These are phyloP conservation scores for Agrochola lota DNA, from an alignment of 2,888 invertebrate species.

Conservation along the genomic window DNA sequence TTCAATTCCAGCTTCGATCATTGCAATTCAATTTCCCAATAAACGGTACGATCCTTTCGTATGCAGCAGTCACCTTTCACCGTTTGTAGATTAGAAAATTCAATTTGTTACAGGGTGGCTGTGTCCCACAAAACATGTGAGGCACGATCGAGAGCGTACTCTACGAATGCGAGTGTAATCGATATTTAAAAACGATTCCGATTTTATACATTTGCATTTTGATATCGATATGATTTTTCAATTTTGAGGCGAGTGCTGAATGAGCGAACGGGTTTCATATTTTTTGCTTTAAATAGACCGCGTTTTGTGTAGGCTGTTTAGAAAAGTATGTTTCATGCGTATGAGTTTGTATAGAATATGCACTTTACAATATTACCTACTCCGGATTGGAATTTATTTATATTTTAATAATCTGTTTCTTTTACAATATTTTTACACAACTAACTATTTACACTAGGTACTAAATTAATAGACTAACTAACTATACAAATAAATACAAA, in stretches of 20 bases:
- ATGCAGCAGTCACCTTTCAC: slow-evolving; percentile 60
- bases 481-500: background rate
- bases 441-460: no score
- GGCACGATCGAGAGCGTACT: slow-evolving; percentile 23
- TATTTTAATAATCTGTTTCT: background rate
- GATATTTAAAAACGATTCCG: slow-evolving; percentile 47
- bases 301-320: background rate
- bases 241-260: slow-evolving; percentile 17
- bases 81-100: slow-evolving; percentile 63
- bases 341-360: background rate
- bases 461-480: no score
- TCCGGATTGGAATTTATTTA: background rate
- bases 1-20: slow-evolving; percentile 36
- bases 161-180: slow-evolving; percentile 37
- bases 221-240: slow-evolving; percentile 38
- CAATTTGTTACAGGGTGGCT: slow-evolving; percentile 50
- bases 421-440: background rate
- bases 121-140: slow-evolving; percentile 47
- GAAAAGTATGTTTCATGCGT: no score
- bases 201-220: slow-evolving; percentile 41
- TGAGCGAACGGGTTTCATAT: background rate
- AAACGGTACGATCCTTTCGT: slow-evolving; percentile 48
- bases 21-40: slow-evolving; percentile 47
- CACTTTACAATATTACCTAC: background rate
- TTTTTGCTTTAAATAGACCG: background rate